Conservation (phyloP, 2,888 invertebrate species). For the Hoplodrina blanda region DNA sequence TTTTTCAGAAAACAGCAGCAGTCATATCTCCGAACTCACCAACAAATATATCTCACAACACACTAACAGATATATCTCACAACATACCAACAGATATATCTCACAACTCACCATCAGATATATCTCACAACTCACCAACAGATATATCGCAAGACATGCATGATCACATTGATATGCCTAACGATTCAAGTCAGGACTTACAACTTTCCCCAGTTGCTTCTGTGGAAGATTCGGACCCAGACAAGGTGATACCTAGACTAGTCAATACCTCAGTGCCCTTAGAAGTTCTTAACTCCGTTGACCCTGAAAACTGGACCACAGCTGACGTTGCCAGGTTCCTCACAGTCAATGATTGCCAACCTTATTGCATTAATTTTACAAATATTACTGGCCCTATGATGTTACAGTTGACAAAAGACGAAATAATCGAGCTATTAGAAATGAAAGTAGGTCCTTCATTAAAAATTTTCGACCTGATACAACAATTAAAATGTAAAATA, state of each 20-base stretch:
- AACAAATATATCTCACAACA: conserved; percentile 62
- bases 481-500: conserved; percentile 96
- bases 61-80: conserved; percentile 1
- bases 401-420: conserved; percentile 95
- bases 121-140: conserved; percentile 56
- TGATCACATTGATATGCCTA: conserved; percentile 70
- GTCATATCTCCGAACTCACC: conserved; percentile 24
- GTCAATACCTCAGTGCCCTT: conserved; percentile 90
- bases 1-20: conserved; percentile 37
- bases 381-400: conserved; percentile 95
- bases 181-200: conserved; percentile 75
- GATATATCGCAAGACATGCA: conserved; percentile 63
- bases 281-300: conserved; percentile 88
- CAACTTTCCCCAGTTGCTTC: conserved; percentile 67
- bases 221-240: conserved; percentile 78
- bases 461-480: conserved; percentile 97
- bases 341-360: conserved; percentile 95
- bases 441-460: conserved; percentile 98
- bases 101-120: conserved; percentile 59
- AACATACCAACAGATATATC: conserved; percentile 9
- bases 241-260: conserved; percentile 92
- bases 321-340: conserved; percentile 97
- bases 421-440: conserved; percentile 96
- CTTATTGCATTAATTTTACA: conserved; percentile 92
- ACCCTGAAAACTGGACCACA: conserved; percentile 93